Conservation (phyloP, 2,113 vertebrate species). For the Plecturocebus donacophilus region DNA sequence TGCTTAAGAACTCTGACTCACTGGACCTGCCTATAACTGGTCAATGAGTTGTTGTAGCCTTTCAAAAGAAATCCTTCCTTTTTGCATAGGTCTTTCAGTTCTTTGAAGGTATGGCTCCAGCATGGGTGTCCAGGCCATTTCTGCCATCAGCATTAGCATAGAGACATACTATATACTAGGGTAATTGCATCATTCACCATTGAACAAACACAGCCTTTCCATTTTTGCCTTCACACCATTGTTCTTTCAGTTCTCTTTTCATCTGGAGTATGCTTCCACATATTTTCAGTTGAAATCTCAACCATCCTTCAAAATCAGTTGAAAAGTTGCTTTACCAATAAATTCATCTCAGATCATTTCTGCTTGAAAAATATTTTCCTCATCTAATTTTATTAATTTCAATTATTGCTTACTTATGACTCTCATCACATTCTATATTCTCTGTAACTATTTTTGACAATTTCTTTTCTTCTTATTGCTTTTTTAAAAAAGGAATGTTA, state of each 20-base stretch:
- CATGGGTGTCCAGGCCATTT: not conserved
- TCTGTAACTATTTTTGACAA: not conserved
- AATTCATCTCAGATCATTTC: not conserved
- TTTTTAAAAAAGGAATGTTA: not conserved
- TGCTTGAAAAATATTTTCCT: constrained; percentile 17
- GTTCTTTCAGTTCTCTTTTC: not conserved
- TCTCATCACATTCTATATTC: not conserved
- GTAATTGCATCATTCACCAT: not conserved
- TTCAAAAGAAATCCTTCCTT: not conserved
- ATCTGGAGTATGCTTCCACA: not conserved
- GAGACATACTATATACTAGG: not conserved
- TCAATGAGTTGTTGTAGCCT: not conserved
- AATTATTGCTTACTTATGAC: not conserved
- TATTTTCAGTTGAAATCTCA: not conserved
- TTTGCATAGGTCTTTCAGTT: not conserved
- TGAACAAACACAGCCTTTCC: not conserved
- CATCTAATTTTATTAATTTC: not conserved
- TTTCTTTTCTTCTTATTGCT: not conserved
- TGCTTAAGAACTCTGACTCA: not conserved
- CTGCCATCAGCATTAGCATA: not conserved
- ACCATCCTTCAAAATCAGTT: not conserved
- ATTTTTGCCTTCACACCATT: not conserved
- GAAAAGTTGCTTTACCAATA: not conserved
- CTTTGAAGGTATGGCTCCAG: too few species aligned
- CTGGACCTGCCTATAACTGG: not conserved